A percentile compares a stretch with the other conserved stretches of the same genome.
phyloP scores from a whole-genome alignment of 2,888 invertebrate species.

The Cerceris ruficornis region DNA sequence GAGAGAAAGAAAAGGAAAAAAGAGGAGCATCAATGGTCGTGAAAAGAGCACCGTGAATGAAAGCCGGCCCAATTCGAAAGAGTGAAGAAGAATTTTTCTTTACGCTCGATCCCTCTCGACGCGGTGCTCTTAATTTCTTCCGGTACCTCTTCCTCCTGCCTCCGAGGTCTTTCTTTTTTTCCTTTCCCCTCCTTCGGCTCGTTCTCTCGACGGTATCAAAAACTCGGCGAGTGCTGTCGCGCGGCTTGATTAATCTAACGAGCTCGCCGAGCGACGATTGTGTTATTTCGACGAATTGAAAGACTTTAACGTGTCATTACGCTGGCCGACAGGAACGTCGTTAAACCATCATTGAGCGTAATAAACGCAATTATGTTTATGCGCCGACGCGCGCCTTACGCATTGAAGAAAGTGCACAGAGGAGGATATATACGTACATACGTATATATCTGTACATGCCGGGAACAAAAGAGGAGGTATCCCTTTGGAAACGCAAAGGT shows the following conservation, averaged over 20 bases:
- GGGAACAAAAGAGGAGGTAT: background rate
- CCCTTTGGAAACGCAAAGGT: background rate
- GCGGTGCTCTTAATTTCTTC: conserved; percentile 65
- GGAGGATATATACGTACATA: background rate
- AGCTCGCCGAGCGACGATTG: conserved; percentile 39
- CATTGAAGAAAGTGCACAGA: background rate
- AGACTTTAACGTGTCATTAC: conserved; percentile 46
- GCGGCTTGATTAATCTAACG: conserved; percentile 58
- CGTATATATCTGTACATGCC: background rate
- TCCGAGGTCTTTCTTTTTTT: conserved; percentile 24
- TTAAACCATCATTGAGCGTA: conserved; percentile 36
- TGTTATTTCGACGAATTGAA: conserved; percentile 45
- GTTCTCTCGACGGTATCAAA: conserved; percentile 25
- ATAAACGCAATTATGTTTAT: conserved; percentile 42
- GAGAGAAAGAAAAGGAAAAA: conserved; percentile 5
- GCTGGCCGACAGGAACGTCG: conserved; percentile 20
- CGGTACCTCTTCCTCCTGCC: conserved; percentile 9
- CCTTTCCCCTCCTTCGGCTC: background rate
- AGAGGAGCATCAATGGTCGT: conserved; percentile 46
- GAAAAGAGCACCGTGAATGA: conserved; percentile 62
- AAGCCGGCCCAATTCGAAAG: conserved; percentile 55
- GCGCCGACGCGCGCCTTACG: conserved; percentile 4
- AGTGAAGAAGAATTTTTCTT: conserved; percentile 52
- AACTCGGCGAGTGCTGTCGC: conserved; percentile 14
- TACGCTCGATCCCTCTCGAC: conserved; percentile 25